phyloP scores from a whole-genome alignment of 2,113 vertebrate species.

The Scopus umbretta region DNA sequence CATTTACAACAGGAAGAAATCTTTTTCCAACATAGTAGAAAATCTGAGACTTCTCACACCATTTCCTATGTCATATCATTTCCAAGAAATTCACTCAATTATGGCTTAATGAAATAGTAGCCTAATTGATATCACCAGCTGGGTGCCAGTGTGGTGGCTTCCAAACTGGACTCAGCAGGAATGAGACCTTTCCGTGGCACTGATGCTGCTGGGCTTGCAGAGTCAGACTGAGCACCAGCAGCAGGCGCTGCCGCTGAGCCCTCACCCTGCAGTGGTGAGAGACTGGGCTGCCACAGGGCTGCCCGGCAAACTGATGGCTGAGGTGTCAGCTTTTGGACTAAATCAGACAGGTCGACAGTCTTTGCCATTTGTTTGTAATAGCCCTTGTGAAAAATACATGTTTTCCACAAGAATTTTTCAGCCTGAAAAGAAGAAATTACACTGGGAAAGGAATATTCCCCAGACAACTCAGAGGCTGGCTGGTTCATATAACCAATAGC shows the following conservation, averaged over 20 bases:
- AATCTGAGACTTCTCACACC: background rate
- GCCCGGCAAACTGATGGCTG: background rate
- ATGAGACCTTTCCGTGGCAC: too few species aligned
- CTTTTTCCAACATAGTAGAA: background rate
- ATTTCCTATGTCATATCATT: background rate
- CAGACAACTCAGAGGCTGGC: background rate
- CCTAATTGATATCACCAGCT: background rate
- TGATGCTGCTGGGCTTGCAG: background rate
- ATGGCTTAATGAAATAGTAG: background rate
- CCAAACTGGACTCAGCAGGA: background rate
- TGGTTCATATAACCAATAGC: background rate
- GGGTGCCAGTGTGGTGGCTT: background rate
- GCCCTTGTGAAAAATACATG: background rate
- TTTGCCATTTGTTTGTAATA: background rate
- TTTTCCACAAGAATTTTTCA: too few species aligned
- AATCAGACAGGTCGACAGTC: background rate
- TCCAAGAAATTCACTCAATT: background rate
- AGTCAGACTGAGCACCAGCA: background rate
- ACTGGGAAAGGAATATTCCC: background rate
- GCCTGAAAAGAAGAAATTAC: background rate
- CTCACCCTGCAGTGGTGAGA: fast-evolving
- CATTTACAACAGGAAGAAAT: background rate
- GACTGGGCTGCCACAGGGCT: background rate
- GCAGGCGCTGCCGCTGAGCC: fast-evolving
- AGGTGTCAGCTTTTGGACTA: background rate